Conservation (phyloP, 2,113 vertebrate species). For the Anser cygnoides region DNA sequence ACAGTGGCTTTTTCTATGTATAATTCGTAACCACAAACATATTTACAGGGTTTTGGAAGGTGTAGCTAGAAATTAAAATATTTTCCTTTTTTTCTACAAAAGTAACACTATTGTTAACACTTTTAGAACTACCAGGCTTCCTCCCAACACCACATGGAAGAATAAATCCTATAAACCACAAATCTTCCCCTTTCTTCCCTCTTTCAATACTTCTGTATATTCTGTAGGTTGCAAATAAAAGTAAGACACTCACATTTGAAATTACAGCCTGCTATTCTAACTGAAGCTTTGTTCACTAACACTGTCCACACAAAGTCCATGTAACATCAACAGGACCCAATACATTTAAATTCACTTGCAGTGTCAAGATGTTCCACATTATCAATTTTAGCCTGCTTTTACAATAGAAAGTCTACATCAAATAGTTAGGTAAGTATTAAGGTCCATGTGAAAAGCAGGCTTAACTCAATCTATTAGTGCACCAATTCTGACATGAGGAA, state of each 20-base stretch:
- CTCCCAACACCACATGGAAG: background rate
- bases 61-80: background rate
- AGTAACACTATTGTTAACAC: background rate
- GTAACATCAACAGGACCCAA: background rate
- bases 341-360: background rate
- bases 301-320: background rate
- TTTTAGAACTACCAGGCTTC: background rate
- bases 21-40: background rate
- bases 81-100: background rate
- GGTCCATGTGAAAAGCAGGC: background rate
- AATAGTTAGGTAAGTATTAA: background rate
- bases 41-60: background rate
- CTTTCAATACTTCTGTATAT: background rate
- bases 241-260: background rate
- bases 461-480: background rate
- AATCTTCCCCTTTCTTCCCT: background rate
- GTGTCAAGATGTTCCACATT: background rate
- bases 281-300: background rate
- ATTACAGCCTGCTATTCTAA: background rate
- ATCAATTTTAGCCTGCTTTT: background rate
- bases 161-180: background rate
- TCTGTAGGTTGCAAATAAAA: background rate
- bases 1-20: background rate
- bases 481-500: background rate
- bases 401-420: background rate